phyloP scores from a whole-genome alignment of 2,888 invertebrate genomes.

The Agonopterix heracliana region DNA sequence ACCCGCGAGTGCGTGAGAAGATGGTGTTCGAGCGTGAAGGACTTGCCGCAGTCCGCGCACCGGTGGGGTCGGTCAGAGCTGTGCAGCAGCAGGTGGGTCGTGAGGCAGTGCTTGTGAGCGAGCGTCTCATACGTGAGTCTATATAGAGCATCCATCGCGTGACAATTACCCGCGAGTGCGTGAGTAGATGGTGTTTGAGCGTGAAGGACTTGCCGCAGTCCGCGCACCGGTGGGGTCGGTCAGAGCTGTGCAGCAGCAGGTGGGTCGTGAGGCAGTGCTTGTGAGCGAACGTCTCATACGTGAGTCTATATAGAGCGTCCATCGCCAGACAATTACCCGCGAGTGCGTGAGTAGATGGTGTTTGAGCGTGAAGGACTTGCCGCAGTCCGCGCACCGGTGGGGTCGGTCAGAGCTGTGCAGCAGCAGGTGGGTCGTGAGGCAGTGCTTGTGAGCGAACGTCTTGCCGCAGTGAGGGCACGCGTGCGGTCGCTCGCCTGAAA shows the following conservation, averaged over 20 bases:
- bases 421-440: slow-evolving; percentile 85
- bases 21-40: slow-evolving; percentile 84
- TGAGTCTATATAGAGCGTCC: not conserved
- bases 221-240: slow-evolving; percentile 71
- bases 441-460: slow-evolving; percentile 87
- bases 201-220: slow-evolving; percentile 79
- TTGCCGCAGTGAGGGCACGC: slow-evolving; percentile 85
- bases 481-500: slow-evolving; percentile 81
- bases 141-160: too few species aligned
- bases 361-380: slow-evolving; percentile 87
- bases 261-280: slow-evolving; percentile 58
- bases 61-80: slow-evolving; percentile 90
- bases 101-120: too few species aligned
- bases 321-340: slow-evolving; percentile 70
- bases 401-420: slow-evolving; percentile 86
- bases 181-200: slow-evolving; percentile 82
- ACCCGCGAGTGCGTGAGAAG: slow-evolving; percentile 80
- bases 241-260: slow-evolving; percentile 77
- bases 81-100: slow-evolving; percentile 87
- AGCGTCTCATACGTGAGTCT: not conserved
- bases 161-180: slow-evolving; percentile 67
- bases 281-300: not conserved
- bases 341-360: slow-evolving; percentile 86
- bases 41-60: slow-evolving; percentile 93
- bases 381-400: slow-evolving; percentile 86